Evolutionary conservation across 2,888 invertebrate species (phyloP), one percentile per base, ranked within the genome.

Genomic region (Ommatoiulus sabulosus): DNA sequence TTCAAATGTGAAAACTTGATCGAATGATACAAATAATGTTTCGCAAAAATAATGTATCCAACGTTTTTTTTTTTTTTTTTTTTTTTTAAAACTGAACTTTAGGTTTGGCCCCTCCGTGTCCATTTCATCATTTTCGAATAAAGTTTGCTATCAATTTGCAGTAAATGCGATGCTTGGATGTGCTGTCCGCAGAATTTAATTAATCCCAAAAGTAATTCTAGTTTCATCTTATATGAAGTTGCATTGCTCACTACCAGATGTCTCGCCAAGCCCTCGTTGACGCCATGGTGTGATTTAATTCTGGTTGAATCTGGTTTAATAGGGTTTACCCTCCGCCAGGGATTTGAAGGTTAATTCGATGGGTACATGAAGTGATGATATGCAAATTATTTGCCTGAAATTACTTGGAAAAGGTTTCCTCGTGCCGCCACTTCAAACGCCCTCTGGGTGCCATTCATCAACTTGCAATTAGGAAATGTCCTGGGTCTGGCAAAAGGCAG

Each of bases 361-460:
- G 63, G 63, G 63, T 63, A 20, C 63, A 20, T 63, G 63, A 63
- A 63, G 63, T 63, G 63, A 63, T 63, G 63, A 63, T 63, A 63
- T 63, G 63, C 63, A 63, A 63, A 63, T 63, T 63, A 5, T 63
- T 46, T 57, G 12, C 20, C 63, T 20, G 6, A 20, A 63, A 63
- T 12, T 48, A 48, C 48, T 48, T 5, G 48, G 48, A 63, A n/a
- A 63, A 20, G 35, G 63, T 63, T 63, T 63, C 20, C 63, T 63
- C 20, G 63, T 63, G 63, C 20, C n/a, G 20, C 63, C 20, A 6
- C 20, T 63, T 20, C 7, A 6, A 63, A 63, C 63, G 63, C 20
- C 63, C 63, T 20, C 63, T 63, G 63, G 63, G 63, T 12, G 63
- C 20, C 63, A 63, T 63, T 63, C n/a, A 63, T 63, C 63, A 63